Evolutionary conservation across 2,888 invertebrate genomes (phyloP).

Genomic region (Cantharis rufa): DNA sequence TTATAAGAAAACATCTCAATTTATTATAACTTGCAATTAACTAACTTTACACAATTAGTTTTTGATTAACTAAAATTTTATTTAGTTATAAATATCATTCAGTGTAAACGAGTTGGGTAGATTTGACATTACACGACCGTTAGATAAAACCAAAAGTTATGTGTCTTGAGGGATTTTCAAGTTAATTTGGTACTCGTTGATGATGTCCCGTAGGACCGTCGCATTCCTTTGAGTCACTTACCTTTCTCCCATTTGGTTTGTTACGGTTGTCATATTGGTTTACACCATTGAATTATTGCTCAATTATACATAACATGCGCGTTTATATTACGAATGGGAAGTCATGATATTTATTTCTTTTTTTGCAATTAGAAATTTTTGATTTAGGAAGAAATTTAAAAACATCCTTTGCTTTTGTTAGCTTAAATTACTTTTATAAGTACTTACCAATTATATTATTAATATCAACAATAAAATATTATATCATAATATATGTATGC

Average conservation of each 20-base stretch:
- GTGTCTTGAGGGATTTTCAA: constrained; percentile 49
- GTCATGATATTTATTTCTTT: not conserved
- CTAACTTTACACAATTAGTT: constrained; percentile 38
- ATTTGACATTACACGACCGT: constrained; percentile 51
- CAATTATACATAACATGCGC: constrained; percentile 21
- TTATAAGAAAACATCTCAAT: constrained; percentile 17
- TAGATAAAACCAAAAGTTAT: constrained; percentile 54
- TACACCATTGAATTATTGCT: constrained; percentile 25
- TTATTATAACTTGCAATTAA: constrained; percentile 27
- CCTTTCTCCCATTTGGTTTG: constrained; percentile 19
- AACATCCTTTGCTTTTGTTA: too few relatives aligned
- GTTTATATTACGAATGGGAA: not conserved
- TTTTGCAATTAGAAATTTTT: not conserved
- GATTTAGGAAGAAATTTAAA: not conserved
- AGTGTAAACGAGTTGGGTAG: constrained; percentile 31
- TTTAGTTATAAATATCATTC: constrained; percentile 25
- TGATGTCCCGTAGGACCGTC: constrained; percentile 50
- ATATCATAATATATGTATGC: too few relatives aligned
- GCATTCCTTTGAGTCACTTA: constrained; percentile 34
- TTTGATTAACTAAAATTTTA: constrained; percentile 31
- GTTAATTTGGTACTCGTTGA: constrained; percentile 55
- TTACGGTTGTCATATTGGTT: constrained; percentile 25
- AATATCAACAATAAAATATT: too few relatives aligned
- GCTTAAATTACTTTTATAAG: too few relatives aligned
- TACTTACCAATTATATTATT: too few relatives aligned